Base-by-base conservation (phyloP, 1,140 invertebrate genomes). In the Agraylea sexmaculata region DNA sequence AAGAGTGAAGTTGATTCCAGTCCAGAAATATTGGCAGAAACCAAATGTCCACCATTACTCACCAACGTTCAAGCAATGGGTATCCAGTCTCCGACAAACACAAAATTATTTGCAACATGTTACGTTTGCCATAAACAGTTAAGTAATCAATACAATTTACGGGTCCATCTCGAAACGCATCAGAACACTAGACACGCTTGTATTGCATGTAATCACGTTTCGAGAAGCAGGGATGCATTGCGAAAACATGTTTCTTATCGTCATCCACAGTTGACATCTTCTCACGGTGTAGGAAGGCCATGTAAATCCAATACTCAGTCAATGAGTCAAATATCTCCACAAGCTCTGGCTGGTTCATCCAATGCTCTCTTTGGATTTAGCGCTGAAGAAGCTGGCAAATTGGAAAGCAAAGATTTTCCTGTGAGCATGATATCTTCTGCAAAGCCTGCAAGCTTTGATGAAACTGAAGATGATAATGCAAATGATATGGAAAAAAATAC, bases 121-220 rank as follows among this genome's bases (percentile, higher is more conserved):
- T 74, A 79, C 40, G 74, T 89, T 23, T 89, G 86, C 62, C 78
- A 82, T 50, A 89, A 89, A 60, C 81, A 86, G 42, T 66, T 89
- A 21, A 87, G 83, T 59, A 89, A 89, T 64, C 85, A 87, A 57
- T 90, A 90, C 60, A 90, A 90, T 62, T 63, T 89, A 50, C 69
- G 85, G 30, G 85, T 90, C 45, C 86, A 89, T 54, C 79, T 89
- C 73, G 87, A 89, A 56, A 88, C 85, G 11, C 85, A 88, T 55
- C 83, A 84, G 52, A 85, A 87, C 50, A 77, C 82, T 42, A 62
- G 70, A 17, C 75, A 78, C 57, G 83, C 84, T 15, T 89, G 86
- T 55, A 74, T 80, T 35, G 80, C 83, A 0, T 90, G 85, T 63
- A 77, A 74, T 15, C 86, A 88, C 54, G 84, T 88, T 12, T 87